A percentile compares a stretch with the other conserved stretches of the same genome.
These are phyloP conservation scores for Brachionus asplanchnoidis DNA, from an alignment of 1,140 invertebrate genomes.

Conservation along the genomic window DNA sequence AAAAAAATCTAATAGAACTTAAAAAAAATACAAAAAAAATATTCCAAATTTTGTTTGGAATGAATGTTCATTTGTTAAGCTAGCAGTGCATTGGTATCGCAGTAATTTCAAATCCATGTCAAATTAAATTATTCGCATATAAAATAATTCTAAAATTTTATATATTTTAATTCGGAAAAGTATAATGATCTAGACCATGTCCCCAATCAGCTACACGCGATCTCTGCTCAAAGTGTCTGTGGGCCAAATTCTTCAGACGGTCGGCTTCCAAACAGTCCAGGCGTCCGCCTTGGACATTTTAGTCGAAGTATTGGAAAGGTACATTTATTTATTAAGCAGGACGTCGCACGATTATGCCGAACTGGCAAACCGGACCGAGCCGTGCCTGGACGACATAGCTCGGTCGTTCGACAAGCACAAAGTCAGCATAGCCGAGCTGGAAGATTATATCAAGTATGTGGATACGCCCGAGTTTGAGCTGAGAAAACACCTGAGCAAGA, in stretches of 20 bases:
- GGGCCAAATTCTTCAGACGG: conserved; percentile 1
- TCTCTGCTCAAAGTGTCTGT: conserved; percentile 13
- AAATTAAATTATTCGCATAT: not conserved
- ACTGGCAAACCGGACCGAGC: not conserved
- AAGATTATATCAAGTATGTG: conserved; percentile 15
- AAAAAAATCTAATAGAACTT: too few relatives aligned
- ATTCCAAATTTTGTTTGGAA: too few relatives aligned
- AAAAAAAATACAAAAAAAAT: too few relatives aligned
- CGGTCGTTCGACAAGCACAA: not conserved
- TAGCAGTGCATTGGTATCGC: not conserved
- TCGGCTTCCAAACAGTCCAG: conserved; percentile 36
- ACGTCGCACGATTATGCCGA: conserved; percentile 16
- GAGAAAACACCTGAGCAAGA: not conserved
- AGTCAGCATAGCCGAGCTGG: not conserved
- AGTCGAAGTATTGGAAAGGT: conserved; percentile 29
- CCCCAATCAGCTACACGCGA: conserved; percentile 8
- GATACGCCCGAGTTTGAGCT: conserved; percentile 30
- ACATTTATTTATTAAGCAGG: conserved; percentile 25
- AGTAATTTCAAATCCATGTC: conserved; percentile 1
- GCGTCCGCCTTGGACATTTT: conserved; percentile 15
- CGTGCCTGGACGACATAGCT: conserved; percentile 23
- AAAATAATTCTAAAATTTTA: not conserved
- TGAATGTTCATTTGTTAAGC: not conserved
- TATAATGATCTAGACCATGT: conserved; percentile 26
- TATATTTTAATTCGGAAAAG: not conserved